Evolutionary conservation across 2,797 vertebrate genomes (phyloP).

Genomic region (Phoeniculus purpureus): DNA sequence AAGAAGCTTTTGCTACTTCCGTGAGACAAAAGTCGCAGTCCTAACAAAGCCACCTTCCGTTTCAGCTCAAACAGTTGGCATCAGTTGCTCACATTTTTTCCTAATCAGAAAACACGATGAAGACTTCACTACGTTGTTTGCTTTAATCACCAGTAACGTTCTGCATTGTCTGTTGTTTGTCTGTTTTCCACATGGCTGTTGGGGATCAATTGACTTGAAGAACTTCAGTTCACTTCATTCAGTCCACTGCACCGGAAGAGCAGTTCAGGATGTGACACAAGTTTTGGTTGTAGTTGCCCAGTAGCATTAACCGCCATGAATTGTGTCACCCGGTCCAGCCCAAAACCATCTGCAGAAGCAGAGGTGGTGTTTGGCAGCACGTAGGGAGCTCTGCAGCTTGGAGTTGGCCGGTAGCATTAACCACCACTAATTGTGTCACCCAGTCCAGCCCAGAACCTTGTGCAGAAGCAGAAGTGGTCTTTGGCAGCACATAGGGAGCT

Average conservation of each 20-base stretch:
- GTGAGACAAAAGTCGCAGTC: constrained; percentile 77
- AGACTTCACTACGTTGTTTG: constrained; percentile 8
- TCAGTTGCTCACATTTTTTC: constrained; percentile 39
- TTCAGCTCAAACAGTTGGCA: constrained; percentile 65
- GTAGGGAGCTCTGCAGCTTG: neutral
- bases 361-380: neutral
- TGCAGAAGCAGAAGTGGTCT: neutral
- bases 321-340: neutral
- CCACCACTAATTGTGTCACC: neutral
- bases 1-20: constrained; percentile 82
- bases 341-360: neutral
- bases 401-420: constrained; percentile 13
- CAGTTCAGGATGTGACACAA: neutral
- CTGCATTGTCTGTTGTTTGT: constrained; percentile 18
- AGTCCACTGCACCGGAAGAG: constrained; percentile 47
- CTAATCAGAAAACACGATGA: constrained; percentile 47
- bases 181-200: constrained; percentile 20
- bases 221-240: constrained; percentile 28
- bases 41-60: constrained; percentile 80
- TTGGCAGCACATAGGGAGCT: neutral
- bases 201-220: constrained; percentile 60
- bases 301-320: neutral
- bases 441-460: neutral
- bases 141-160: constrained; percentile 66
- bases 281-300: constrained; percentile 23